Evolutionary conservation across 2,113 vertebrate species (phyloP).

Genomic region (Phalacrocorax pelagicus): DNA sequence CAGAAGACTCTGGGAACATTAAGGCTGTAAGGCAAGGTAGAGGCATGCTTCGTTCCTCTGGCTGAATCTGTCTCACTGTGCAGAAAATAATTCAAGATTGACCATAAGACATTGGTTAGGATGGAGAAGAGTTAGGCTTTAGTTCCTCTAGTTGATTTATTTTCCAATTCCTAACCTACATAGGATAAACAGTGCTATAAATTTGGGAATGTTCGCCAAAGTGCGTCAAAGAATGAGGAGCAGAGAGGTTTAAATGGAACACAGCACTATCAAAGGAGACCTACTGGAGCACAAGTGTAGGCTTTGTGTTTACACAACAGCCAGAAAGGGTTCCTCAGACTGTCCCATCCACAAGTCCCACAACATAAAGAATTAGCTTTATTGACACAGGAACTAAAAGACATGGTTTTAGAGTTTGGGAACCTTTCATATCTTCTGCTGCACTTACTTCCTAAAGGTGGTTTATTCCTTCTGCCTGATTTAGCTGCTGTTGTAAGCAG

Average conservation of each 20-base stretch:
- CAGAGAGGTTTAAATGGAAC: not conserved
- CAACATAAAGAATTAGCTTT: not conserved
- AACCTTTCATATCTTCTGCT: not conserved
- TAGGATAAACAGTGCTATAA: not conserved
- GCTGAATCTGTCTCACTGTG: not conserved
- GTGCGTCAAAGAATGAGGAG: not conserved
- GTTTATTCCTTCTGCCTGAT: not conserved
- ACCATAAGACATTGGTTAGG: fast-evolving
- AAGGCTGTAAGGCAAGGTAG: not conserved
- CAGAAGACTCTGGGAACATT: not conserved
- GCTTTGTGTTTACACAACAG: not conserved
- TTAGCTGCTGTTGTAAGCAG: not conserved
- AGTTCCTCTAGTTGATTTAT: not conserved
- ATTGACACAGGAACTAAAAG: not conserved
- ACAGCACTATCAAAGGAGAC: not conserved
- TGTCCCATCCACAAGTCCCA: not conserved
- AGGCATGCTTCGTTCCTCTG: not conserved
- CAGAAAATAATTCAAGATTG: not conserved
- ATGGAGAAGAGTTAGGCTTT: not conserved
- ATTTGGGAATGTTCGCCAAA: not conserved
- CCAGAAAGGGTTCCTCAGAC: not conserved
- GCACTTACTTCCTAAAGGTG: not conserved
- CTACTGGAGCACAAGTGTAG: fast-evolving
- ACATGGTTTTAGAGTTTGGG: not conserved
- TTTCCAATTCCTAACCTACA: not conserved